Percentiles rank a stretch among this genome's conserved stretches.
Evolutionary conservation across 2,113 vertebrate species (phyloP).

Genomic region (Astatotilapia flaviijosephi): DNA sequence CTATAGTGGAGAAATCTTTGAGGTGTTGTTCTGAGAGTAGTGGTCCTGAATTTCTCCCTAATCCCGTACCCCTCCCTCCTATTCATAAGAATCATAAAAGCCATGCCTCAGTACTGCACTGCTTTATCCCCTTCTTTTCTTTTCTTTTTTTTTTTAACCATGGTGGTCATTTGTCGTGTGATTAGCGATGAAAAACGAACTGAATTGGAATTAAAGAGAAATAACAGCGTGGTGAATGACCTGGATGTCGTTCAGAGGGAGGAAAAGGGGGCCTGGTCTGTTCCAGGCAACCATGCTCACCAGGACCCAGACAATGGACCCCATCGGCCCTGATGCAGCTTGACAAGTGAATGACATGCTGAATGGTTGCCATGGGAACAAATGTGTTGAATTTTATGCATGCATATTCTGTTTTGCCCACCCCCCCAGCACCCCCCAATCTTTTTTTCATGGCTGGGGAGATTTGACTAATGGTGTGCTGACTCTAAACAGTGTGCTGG

Average conservation of each 20-base stretch:
- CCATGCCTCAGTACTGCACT: conserved; percentile 47
- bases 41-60: conserved; percentile 52
- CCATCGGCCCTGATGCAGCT: conserved; percentile 95
- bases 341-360: conserved; percentile 99
- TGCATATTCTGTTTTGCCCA: conserved; percentile 85
- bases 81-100: conserved; percentile 62
- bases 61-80: conserved; percentile 29
- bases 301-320: conserved; percentile 93
- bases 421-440: background rate
- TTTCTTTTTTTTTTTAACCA: background rate
- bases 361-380: conserved; percentile 98
- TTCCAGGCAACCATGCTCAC: conserved; percentile 72
- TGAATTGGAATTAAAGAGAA: conserved; percentile 64
- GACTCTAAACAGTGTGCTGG: conserved; percentile 58
- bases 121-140: conserved; percentile 23
- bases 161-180: conserved; percentile 66
- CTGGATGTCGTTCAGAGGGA: conserved; percentile 61
- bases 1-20: conserved; percentile 56
- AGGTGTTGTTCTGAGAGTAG: conserved; percentile 51
- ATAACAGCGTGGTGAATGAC: conserved; percentile 65
- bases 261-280: conserved; percentile 24
- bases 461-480: conserved; percentile 72
- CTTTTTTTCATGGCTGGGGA: conserved; percentile 57
- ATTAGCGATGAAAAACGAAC: conserved; percentile 63
- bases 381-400: conserved; percentile 99